Evolutionary conservation across 2,113 vertebrate genomes (phyloP).

Genomic region (Lampris incognitus): DNA sequence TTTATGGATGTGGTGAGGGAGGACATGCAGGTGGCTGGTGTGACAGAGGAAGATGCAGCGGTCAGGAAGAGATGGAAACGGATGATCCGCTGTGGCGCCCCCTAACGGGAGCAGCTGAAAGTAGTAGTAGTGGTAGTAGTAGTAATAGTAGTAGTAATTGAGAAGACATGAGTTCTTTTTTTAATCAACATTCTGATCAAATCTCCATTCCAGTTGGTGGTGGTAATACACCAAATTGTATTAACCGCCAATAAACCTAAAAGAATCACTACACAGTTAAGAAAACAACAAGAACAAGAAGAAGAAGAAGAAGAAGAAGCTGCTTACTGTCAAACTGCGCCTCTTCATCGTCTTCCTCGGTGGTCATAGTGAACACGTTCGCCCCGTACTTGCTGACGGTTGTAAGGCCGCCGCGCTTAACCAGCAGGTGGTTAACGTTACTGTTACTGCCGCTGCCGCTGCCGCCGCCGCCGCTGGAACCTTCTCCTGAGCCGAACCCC

Average conservation of each 20-base stretch:
- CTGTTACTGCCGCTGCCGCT: slow-evolving; percentile 10
- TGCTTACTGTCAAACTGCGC: slow-evolving; percentile 83
- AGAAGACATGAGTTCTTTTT: too few relatives aligned
- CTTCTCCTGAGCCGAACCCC: slow-evolving; percentile 57
- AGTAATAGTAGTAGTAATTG: too few relatives aligned
- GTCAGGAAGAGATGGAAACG: too few relatives aligned
- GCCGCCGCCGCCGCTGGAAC: slow-evolving; percentile 62
- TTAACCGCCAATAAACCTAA: not conserved
- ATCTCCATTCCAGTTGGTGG: too few relatives aligned
- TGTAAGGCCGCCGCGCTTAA: slow-evolving; percentile 19
- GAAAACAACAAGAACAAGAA: not conserved
- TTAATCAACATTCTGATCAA: too few relatives aligned
- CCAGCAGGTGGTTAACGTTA: not conserved
- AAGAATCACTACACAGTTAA: not conserved
- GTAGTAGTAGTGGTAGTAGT: too few relatives aligned
- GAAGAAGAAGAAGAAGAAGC: not conserved
- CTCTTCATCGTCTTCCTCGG: slow-evolving; percentile 74
- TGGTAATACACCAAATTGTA: too few relatives aligned
- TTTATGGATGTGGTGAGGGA: too few relatives aligned
- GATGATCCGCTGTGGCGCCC: too few relatives aligned
- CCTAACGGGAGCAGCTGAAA: too few relatives aligned
- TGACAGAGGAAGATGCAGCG: too few relatives aligned
- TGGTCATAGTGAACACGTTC: slow-evolving; percentile 54
- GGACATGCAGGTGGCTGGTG: too few relatives aligned
- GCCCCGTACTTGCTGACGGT: not conserved